Conservation (phyloP, 2,888 invertebrate genomes). For the Caenorhabditis wallacei region DNA sequence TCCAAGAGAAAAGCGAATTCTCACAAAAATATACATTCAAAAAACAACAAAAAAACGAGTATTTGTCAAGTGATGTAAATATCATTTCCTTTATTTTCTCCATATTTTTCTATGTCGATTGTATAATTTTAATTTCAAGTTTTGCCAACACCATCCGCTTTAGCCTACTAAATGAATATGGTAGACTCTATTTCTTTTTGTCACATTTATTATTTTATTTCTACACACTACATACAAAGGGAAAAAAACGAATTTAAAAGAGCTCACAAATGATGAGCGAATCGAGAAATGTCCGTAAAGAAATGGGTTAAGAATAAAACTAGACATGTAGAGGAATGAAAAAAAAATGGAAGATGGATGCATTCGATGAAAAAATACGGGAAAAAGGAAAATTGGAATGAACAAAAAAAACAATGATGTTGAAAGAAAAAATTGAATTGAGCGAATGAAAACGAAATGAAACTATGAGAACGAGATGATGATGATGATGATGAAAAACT, state of each 20-base stretch:
- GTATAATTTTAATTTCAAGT: slow-evolving; percentile 25
- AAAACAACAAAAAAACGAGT: background rate
- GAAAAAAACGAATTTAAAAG: background rate
- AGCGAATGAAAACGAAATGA: background rate
- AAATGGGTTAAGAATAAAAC: slow-evolving; percentile 34
- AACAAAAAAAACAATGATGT: background rate
- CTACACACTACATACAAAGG: slow-evolving; percentile 16
- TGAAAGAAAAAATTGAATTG: slow-evolving; percentile 6
- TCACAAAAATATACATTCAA: background rate
- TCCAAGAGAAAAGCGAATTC: background rate
- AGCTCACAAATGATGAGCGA: background rate
- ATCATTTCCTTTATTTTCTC: background rate
- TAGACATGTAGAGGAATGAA: background rate
- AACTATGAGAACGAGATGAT: background rate
- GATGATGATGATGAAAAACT: too few relatives aligned
- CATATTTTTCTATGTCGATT: background rate
- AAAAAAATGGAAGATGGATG: background rate
- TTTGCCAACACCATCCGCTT: slow-evolving; percentile 42
- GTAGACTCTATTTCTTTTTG: background rate
- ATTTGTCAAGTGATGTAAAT: slow-evolving; percentile 48
- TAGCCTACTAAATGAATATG: slow-evolving; percentile 38
- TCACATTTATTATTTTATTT: slow-evolving; percentile 10
- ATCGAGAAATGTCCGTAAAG: background rate
- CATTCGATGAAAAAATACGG: background rate
- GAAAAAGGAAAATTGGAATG: background rate